Evolutionary conservation across 1,140 invertebrate genomes (phyloP).

Genomic region (Bathynomus jamesi): DNA sequence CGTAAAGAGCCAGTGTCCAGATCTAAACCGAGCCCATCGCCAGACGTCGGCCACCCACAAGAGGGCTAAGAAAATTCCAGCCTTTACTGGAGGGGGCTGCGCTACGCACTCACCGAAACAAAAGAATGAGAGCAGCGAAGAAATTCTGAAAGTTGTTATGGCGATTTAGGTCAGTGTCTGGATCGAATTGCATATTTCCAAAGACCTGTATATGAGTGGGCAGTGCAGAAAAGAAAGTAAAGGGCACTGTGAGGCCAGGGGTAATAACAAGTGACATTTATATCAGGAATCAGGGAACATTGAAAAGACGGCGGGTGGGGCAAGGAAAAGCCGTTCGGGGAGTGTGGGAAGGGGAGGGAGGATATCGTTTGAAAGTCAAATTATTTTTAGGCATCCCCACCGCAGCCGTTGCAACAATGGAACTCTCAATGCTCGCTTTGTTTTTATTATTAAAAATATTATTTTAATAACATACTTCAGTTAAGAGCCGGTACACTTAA

Average conservation of each 20-base stretch:
- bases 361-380: not conserved
- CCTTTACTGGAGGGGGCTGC: slow-evolving; percentile 12
- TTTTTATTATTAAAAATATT: no score
- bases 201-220: slow-evolving; percentile 61
- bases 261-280: no score
- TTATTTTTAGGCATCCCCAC: not conserved
- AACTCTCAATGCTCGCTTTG: no score
- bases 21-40: slow-evolving; percentile 8
- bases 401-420: no score
- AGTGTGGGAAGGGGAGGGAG: not conserved
- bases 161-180: slow-evolving; percentile 77
- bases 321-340: not conserved
- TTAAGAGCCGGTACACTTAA: no score
- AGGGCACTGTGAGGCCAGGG: slow-evolving; percentile 14
- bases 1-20: slow-evolving; percentile 25
- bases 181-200: slow-evolving; percentile 85
- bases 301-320: slow-evolving; percentile 1
- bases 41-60: not conserved
- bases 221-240: slow-evolving; percentile 17
- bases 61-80: not conserved
- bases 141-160: slow-evolving; percentile 97
- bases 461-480: no score
- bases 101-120: slow-evolving; percentile 76
- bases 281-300: no score
- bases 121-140: slow-evolving; percentile 82